A percentile compares a stretch with the other conserved stretches of the same genome.
Evolutionary conservation across 2,888 invertebrate genomes (phyloP).

Genomic region (Scelioninae gen. 1): DNA sequence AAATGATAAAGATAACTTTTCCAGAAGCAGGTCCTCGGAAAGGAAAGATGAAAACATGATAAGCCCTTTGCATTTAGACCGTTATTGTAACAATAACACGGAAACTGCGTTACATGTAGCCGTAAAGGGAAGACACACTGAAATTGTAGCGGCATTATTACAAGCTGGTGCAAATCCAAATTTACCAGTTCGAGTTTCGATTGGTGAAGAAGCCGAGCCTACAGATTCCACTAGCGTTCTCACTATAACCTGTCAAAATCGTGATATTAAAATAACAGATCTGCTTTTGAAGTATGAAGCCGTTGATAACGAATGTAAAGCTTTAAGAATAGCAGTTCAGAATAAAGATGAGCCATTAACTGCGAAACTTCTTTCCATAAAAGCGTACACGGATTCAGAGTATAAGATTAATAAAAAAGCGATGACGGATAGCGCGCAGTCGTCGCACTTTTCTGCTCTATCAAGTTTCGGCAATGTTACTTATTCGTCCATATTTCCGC

Average conservation of each 20-base stretch:
- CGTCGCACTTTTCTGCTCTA: slow-evolving; percentile 85
- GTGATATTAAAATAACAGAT: slow-evolving; percentile 90
- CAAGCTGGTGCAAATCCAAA: slow-evolving; percentile 93
- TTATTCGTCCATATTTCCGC: slow-evolving; percentile 92
- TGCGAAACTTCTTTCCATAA: slow-evolving; percentile 93
- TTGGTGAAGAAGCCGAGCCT: slow-evolving; percentile 84
- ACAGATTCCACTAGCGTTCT: slow-evolving; percentile 84
- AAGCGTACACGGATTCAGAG: slow-evolving; percentile 95
- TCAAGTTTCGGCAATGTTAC: slow-evolving; percentile 87
- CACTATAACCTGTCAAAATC: slow-evolving; percentile 89
- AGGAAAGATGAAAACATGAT: slow-evolving; percentile 85
- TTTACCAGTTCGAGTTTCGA: slow-evolving; percentile 86
- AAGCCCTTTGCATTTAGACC: slow-evolving; percentile 90
- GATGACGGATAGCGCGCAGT: slow-evolving; percentile 88
- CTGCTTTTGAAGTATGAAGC: slow-evolving; percentile 92
- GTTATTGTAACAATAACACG: slow-evolving; percentile 89
- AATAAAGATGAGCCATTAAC: slow-evolving; percentile 91
- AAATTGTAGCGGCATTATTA: slow-evolving; percentile 89
- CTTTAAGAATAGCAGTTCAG: slow-evolving; percentile 90
- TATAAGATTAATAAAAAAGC: slow-evolving; percentile 95
- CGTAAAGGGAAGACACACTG: slow-evolving; percentile 90
- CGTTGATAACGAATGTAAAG: slow-evolving; percentile 93
- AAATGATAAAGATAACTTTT: slow-evolving; percentile 35
- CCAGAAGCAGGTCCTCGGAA: slow-evolving; percentile 85
- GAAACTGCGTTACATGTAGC: slow-evolving; percentile 94